phyloP scores from a whole-genome alignment of 92 coral and sea anemone species.

The Parazoanthus darwini region DNA sequence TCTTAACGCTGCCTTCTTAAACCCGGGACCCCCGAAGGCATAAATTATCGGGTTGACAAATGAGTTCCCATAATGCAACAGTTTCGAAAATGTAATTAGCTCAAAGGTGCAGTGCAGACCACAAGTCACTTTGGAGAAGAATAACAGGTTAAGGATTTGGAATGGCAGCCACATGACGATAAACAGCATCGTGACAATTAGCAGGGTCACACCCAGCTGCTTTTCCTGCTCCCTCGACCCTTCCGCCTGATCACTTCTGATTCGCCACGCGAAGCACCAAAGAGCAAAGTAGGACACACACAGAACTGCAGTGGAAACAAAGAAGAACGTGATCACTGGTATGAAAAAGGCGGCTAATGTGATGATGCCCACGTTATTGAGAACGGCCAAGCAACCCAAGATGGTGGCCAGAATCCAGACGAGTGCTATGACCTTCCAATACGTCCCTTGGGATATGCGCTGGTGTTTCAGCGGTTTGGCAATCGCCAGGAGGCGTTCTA shows the following conservation, averaged over 20 bases:
- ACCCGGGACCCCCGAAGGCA: constrained; percentile 43
- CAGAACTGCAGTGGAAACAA: constrained; percentile 7
- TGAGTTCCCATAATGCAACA: constrained; percentile 57
- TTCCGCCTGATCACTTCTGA: neutral
- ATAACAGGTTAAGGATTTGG: constrained; percentile 6
- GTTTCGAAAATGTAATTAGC: constrained; percentile 34
- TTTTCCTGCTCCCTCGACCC: constrained; percentile 22
- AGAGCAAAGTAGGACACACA: constrained; percentile 17
- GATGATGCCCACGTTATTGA: constrained; percentile 17
- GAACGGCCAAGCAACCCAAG: constrained; percentile 29
- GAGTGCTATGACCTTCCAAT: constrained; percentile 26
- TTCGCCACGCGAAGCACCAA: constrained; percentile 3
- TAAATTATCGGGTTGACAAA: constrained; percentile 58
- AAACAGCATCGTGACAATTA: constrained; percentile 21
- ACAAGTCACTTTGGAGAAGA: constrained; percentile 14
- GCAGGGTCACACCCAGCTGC: constrained; percentile 20
- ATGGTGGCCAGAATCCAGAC: constrained; percentile 25
- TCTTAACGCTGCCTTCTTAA: constrained; percentile 21
- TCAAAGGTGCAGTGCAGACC: constrained; percentile 23
- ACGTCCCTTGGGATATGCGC: neutral
- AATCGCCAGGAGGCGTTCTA: constrained; percentile 25
- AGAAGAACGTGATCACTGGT: constrained; percentile 26
- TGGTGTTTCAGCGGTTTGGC: constrained; percentile 15
- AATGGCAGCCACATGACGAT: constrained; percentile 38
- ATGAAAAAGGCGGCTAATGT: neutral